Evolutionary conservation across 1,140 invertebrate genomes (phyloP).

Genomic region (Trypoxylus dichotomus): DNA sequence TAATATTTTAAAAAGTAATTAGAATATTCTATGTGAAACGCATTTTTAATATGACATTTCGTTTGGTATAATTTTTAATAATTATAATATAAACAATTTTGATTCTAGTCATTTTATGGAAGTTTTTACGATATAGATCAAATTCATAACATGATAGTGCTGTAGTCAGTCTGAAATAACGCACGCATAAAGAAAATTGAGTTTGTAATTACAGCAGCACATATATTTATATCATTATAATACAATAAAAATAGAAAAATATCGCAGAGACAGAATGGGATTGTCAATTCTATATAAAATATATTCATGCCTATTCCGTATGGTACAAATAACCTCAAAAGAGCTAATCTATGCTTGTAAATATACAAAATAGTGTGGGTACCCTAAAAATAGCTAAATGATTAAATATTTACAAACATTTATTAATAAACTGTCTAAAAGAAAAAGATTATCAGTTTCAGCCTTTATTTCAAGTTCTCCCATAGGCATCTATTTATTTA

Average conservation of each 20-base stretch:
- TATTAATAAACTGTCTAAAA: not conserved
- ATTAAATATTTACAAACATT: not conserved
- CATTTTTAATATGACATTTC: too few relatives aligned
- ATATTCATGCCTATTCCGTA: not conserved
- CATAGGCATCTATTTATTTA: not conserved
- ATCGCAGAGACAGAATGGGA: slow-evolving; percentile 11
- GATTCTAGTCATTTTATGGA: slow-evolving; percentile 3
- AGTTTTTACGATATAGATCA: not conserved
- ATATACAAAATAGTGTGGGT: not conserved
- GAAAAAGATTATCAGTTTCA: not conserved
- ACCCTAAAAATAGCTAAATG: not conserved
- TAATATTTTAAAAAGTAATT: not conserved
- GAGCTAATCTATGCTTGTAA: not conserved
- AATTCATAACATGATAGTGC: slow-evolving; percentile 21
- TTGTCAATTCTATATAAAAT: not conserved
- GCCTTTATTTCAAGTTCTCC: not conserved
- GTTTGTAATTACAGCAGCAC: slow-evolving; percentile 17
- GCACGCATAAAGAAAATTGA: slow-evolving; percentile 14
- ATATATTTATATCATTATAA: slow-evolving; percentile 14
- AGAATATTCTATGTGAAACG: not conserved
- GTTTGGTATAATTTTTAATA: not conserved
- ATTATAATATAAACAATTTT: slow-evolving; percentile 19
- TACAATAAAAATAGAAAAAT: slow-evolving; percentile 26
- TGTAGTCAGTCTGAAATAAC: slow-evolving; percentile 10
- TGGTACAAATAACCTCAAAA: not conserved